Base-by-base conservation (phyloP, 2,888 invertebrate genomes). In the Dendrolimus houi region DNA sequence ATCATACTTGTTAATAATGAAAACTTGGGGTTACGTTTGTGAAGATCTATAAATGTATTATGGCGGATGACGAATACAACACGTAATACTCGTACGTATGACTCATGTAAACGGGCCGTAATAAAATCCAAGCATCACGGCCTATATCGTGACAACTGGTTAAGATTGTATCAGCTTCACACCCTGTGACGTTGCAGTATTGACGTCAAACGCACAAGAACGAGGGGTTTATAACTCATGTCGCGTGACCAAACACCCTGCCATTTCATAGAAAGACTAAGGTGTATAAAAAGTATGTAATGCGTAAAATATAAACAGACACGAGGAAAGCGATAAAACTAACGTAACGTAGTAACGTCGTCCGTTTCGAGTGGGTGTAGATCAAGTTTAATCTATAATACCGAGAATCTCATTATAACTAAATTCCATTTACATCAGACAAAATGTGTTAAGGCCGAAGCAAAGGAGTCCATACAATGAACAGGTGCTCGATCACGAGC, bases 131-230 rank as follows among this genome's bases (percentile, higher is more conserved):
- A 47, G 9, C 47, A 9, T 10, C 47, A 47, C 47, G 9, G 47
- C 12, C 47, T 29, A 47, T 12, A 47, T 47, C 8, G 29, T 29
- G 29, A 47, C 47, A 9, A 57, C 57, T 53, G 56, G 59, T 58
- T 59, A 55, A 59, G 56, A 62, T 54, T 41, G 53, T 61, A 61
- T 60, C 58, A 54, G 56, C 47, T 55, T 47, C 55, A 57, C 53
- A 57, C 53, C 57, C 54, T 57, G 57, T 72, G 71, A 70, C 69
- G 72, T 62, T 56, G 56, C 55, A 54, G 47, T 52, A 41, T 57
- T 73, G 72, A 75, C 74, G 74, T 76, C 72, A 71, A 52, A 29
- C 58, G 52, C 58, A 56, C 41, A 62, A 61, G 58, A 61, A 57
- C 29, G 10, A 60, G 62, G 61, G 62, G 58, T 64, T 56, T 58